These are phyloP conservation scores for Noctua fimbriata DNA, from an alignment of 2,888 invertebrate species.

Conservation along the genomic window DNA sequence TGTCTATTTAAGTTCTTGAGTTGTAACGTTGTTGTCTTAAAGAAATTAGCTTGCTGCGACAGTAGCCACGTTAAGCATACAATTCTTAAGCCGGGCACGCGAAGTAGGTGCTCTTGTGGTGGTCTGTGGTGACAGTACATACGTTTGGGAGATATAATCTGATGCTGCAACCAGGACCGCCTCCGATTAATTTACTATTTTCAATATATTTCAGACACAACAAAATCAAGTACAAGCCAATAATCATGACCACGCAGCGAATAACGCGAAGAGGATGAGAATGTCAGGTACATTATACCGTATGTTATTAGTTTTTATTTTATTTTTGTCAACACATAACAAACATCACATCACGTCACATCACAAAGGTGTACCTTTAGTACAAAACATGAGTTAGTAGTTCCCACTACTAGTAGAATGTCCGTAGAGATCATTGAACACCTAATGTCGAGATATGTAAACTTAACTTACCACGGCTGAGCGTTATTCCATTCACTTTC, in stretches of 20 bases:
- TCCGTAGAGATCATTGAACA: neutral
- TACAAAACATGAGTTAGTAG: neutral
- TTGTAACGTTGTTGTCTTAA: too few species aligned
- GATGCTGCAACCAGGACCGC: too few species aligned
- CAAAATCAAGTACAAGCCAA: constrained; percentile 88
- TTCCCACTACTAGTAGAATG: constrained; percentile 9
- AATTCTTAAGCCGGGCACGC: too few species aligned
- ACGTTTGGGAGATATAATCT: too few species aligned
- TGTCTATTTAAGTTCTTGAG: too few species aligned
- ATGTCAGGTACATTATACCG: constrained; percentile 81
- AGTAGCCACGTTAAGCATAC: too few species aligned
- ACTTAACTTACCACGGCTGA: neutral
- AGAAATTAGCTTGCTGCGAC: too few species aligned
- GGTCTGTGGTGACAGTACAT: too few species aligned
- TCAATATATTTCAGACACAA: constrained; percentile 81
- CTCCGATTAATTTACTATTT: neutral
- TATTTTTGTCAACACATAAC: constrained; percentile 42
- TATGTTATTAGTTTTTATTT: constrained; percentile 56
- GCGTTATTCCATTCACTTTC: neutral
- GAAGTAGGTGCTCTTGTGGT: too few species aligned
- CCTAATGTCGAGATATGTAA: neutral
- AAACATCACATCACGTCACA: constrained; percentile 5
- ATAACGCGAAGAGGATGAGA: constrained; percentile 89
- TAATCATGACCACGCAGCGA: constrained; percentile 89
- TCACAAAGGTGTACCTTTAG: neutral